Evolutionary conservation across 1,140 invertebrate species (phyloP), one percentile per base, ranked within the genome.

Genomic region (Pomacea maculata): DNA sequence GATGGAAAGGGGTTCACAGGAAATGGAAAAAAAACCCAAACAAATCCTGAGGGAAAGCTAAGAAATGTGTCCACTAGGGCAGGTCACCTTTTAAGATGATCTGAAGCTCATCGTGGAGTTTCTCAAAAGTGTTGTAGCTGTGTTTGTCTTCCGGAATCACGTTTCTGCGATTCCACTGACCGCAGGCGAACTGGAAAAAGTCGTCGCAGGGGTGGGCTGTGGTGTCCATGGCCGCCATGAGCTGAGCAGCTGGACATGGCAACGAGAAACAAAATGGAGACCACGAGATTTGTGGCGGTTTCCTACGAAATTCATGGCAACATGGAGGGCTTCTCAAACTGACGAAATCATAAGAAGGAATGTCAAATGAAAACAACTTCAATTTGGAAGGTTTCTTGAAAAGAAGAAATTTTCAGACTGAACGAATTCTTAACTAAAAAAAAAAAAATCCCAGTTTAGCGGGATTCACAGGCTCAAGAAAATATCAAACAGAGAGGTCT

Each of bases 131-230:
- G 86, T 95, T 96, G 75, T 96, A 96, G 25, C 95, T 96, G 83
- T 96, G 95, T 84, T 94, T 93, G 87, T 97, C 96, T 87, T 97
- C 96, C 0, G 97, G 96, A 85, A 98, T 97, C 7, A 96, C 93
- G 92, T 98, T 95, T 80, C 95, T 94, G 86, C 94, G 95, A 89
- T 97, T 97, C 96, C 96, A 98, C 3, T 95, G 94, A 2, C 96
- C 96, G 82, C 96, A 97, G 1, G 96, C 96, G 87, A 94, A 97
- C 91, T 96, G 95, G 91, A 96, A 97, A 91, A 97, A 97, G 89
- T 97, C 95, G 29, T 94, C 93, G 90, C 96, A 97, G 11, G 97
- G 96, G 88, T 96, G 94, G 0, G 94, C 94, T 0, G 92, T 93
- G 17, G 93, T 92, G 87, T 97, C 95, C 96, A 98, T 97, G 34